These are phyloP conservation scores for Drosophila vallismaia DNA, from an alignment of 2,888 invertebrate species.

Conservation along the genomic window DNA sequence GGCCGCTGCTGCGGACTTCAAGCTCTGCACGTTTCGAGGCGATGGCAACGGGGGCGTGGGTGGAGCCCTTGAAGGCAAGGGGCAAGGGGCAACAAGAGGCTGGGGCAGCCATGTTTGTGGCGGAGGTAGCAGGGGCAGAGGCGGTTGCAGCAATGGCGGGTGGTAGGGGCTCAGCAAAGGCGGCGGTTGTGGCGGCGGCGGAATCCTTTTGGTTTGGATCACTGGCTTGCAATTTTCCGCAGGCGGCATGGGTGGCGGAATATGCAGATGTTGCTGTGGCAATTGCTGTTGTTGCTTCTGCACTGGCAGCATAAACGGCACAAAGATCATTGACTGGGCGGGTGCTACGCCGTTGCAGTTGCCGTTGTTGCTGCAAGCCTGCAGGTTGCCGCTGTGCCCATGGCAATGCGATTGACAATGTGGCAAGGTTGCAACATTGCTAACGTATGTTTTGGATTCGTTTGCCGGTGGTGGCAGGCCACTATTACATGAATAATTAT, in stretches of 20 bases:
- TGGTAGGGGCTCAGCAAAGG: conserved; percentile 45
- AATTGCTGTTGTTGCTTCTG: conserved; percentile 18
- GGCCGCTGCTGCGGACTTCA: conserved; percentile 63
- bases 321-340: conserved; percentile 37
- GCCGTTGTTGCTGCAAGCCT: conserved; percentile 5
- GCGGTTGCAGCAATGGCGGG: conserved; percentile 30
- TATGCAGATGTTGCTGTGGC: conserved; percentile 21
- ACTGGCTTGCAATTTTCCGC: conserved; percentile 20
- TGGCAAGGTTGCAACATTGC: conserved; percentile 16
- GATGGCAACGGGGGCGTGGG: conserved; percentile 17
- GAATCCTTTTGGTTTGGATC: conserved; percentile 49
- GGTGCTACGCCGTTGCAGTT: conserved; percentile 33
- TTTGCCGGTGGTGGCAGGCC: conserved; percentile 39
- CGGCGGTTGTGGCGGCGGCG: conserved; percentile 67
- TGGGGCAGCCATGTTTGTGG: conserved; percentile 1
- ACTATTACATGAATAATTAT: conserved; percentile 21
- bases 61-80: conserved; percentile 8
- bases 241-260: conserved; percentile 20
- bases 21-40: conserved; percentile 53
- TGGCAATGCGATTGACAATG: conserved; percentile 40
- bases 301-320: conserved; percentile 36
- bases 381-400: conserved; percentile 17
- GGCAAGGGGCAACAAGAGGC: background rate
- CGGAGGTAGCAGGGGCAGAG: background rate
- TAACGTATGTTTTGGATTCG: conserved; percentile 31